phyloP scores from a whole-genome alignment of 2,888 invertebrate species.

The Apamea sordens region DNA sequence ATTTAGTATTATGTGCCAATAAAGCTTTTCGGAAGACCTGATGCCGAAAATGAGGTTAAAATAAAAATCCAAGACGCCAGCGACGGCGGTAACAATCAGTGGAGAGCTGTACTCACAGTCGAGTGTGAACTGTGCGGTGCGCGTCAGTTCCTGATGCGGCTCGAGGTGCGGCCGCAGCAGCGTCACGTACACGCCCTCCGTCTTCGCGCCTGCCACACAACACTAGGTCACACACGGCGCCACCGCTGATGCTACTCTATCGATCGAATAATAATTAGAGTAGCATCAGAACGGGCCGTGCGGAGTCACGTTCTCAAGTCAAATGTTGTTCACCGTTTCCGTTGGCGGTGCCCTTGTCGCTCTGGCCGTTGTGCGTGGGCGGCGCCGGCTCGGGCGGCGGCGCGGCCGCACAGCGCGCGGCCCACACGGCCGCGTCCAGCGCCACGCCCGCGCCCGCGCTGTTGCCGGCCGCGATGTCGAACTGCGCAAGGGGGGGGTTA shows the following conservation, averaged over 20 bases:
- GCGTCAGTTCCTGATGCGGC: slow-evolving; percentile 73
- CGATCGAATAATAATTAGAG: background rate
- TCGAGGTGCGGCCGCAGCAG: slow-evolving; percentile 73
- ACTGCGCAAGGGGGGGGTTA: slow-evolving; percentile 25
- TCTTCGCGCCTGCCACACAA: slow-evolving; percentile 62
- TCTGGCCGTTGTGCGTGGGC: slow-evolving; percentile 48
- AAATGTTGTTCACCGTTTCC: slow-evolving; percentile 49
- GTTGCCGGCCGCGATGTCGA: slow-evolving; percentile 77
- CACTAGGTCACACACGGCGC: background rate
- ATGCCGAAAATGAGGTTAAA: background rate
- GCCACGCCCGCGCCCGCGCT: slow-evolving; percentile 69
- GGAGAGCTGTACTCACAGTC: slow-evolving; percentile 91
- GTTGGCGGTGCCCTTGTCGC: slow-evolving; percentile 60
- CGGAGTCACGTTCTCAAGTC: background rate
- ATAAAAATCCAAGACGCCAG: background rate
- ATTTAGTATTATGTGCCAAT: background rate
- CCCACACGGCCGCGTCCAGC: slow-evolving; percentile 73
- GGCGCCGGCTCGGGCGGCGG: slow-evolving; percentile 57
- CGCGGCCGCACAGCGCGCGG: slow-evolving; percentile 70
- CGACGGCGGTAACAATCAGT: background rate
- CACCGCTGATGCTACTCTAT: background rate
- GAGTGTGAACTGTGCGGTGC: slow-evolving; percentile 91
- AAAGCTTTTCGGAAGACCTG: background rate
- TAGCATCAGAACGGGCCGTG: background rate
- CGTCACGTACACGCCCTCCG: slow-evolving; percentile 72